Evolutionary conservation across 2,888 invertebrate species (phyloP).

Genomic region (Drymonia ruficornis): DNA sequence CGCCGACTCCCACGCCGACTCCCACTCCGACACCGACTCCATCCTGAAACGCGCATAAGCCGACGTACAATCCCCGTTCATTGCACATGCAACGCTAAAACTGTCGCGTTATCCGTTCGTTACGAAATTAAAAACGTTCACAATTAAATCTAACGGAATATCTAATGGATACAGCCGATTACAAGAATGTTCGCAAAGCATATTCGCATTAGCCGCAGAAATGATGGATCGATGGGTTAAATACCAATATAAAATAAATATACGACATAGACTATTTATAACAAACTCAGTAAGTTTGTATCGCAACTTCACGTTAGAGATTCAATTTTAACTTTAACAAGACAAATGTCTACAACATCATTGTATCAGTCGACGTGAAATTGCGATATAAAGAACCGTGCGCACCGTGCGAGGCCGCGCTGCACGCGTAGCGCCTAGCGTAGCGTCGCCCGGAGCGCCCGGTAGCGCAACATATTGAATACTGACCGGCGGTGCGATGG

Average conservation of each 20-base stretch:
- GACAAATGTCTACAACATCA: neutral
- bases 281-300: neutral
- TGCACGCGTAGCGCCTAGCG: slow-evolving; percentile 9
- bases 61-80: slow-evolving; percentile 35
- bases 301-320: neutral
- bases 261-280: neutral
- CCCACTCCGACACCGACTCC: slow-evolving; percentile 58
- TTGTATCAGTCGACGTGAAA: slow-evolving; percentile 14
- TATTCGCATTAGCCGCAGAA: slow-evolving; percentile 55
- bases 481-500: slow-evolving; percentile 74
- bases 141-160: slow-evolving; percentile 28
- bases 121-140: neutral
- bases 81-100: slow-evolving; percentile 8
- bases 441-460: neutral
- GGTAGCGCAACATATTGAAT: slow-evolving; percentile 40
- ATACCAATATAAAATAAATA: slow-evolving; percentile 7
- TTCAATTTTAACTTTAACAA: no score
- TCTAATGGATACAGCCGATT: slow-evolving; percentile 29
- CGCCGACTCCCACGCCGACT: slow-evolving; percentile 60
- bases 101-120: neutral
- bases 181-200: slow-evolving; percentile 53
- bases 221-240: slow-evolving; percentile 19
- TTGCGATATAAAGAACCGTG: slow-evolving; percentile 11
- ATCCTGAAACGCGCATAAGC: slow-evolving; percentile 23
- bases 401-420: slow-evolving; percentile 9